Evolutionary conservation across 2,113 vertebrate genomes (phyloP).

Genomic region (Ceratotherium simum): DNA sequence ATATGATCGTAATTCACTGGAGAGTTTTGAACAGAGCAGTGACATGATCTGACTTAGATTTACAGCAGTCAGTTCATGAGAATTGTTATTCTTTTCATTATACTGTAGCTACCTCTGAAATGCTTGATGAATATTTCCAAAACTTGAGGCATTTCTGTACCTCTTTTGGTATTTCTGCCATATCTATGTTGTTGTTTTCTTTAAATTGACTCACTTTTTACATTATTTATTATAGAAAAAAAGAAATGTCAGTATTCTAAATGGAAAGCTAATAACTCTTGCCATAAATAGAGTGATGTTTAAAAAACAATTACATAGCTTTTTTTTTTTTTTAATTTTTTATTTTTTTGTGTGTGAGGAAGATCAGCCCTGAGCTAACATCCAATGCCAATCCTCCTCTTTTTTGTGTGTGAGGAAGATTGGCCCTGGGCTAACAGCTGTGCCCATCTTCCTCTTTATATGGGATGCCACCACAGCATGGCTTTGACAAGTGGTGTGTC

Average conservation of each 20-base stretch:
- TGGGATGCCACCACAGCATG: too few species aligned
- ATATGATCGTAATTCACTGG: background rate
- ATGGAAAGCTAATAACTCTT: constrained; percentile 19
- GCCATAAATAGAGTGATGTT: background rate
- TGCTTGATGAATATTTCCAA: background rate
- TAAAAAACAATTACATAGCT: background rate
- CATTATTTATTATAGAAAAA: background rate
- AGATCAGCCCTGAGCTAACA: too few species aligned
- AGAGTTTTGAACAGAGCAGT: background rate
- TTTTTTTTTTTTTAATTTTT: background rate
- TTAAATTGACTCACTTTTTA: background rate
- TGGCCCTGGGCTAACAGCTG: too few species aligned
- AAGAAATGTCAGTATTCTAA: background rate
- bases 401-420: too few species aligned
- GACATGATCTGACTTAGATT: background rate
- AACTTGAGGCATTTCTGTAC: background rate
- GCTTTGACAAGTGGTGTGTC: too few species aligned
- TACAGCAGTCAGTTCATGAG: background rate
- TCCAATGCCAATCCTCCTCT: too few species aligned
- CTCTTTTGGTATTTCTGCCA: background rate
- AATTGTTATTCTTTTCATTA: background rate
- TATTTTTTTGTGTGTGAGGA: too few species aligned
- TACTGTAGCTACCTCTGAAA: background rate
- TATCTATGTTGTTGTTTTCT: background rate
- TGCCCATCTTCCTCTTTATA: too few species aligned